phyloP scores from a whole-genome alignment of 2,888 invertebrate genomes.

The Drosophila lutescens region DNA sequence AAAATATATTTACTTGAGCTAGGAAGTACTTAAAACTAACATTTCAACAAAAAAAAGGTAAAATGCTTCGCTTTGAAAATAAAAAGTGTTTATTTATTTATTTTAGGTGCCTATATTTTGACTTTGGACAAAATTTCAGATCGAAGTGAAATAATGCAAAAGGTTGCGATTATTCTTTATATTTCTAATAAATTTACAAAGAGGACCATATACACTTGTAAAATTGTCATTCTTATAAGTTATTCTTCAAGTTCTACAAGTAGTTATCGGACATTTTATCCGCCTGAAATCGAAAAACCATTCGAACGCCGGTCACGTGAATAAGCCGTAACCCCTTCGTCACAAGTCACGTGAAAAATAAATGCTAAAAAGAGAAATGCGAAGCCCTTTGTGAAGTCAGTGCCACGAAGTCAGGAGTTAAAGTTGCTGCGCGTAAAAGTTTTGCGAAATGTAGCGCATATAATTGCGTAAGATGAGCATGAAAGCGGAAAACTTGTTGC shows the following conservation, averaged over 20 bases:
- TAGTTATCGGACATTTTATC: neutral
- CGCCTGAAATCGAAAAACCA: constrained; percentile 28
- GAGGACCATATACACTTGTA: neutral
- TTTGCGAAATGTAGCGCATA: constrained; percentile 50
- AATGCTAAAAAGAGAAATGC: constrained; percentile 27
- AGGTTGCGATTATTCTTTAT: too few species aligned
- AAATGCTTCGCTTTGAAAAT: too few species aligned
- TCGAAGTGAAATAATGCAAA: too few species aligned
- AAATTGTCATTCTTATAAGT: neutral
- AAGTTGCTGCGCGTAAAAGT: constrained; percentile 60
- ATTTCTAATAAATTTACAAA: too few species aligned
- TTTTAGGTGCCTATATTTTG: too few species aligned
- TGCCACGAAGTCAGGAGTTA: constrained; percentile 52
- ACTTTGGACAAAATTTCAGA: too few species aligned
- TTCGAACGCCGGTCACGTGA: constrained; percentile 53
- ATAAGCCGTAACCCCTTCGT: constrained; percentile 37
- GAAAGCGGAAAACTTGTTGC: constrained; percentile 57
- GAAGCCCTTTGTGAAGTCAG: constrained; percentile 33
- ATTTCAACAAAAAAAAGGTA: too few species aligned
- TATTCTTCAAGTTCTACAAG: neutral
- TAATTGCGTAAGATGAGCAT: constrained; percentile 66
- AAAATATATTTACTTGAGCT: too few species aligned
- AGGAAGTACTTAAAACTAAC: too few species aligned
- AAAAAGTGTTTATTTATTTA: too few species aligned
- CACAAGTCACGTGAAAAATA: constrained; percentile 60